Evolutionary conservation across 2,113 vertebrate species (phyloP), one percentile per base, ranked within the genome.

Genomic region (Pristiophorus japonicus): DNA sequence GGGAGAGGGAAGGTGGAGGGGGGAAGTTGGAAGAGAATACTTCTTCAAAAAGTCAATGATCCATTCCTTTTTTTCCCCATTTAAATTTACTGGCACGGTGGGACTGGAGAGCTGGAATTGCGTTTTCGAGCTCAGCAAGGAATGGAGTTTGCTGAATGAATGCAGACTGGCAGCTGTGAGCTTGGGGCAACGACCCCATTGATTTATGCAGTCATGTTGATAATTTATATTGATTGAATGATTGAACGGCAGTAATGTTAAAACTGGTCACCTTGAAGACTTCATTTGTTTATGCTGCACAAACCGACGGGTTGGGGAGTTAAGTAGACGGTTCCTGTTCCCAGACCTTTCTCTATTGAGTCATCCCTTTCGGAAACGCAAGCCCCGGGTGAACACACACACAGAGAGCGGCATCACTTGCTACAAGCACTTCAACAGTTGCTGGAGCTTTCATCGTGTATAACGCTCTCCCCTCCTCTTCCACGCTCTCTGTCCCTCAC

Each of bases 181-280:
- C 51, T 16, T 16, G 4, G 47, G 16, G 3, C 30, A 90, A 51
- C 4, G 1, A 34, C 30, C n/a, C 51, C 34, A 91, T 24, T 62
- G 47, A 91, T 63, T 62, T n/a, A 20, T 38, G 14, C 1, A 38
- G 55, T 2, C 34, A 38, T 34, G 87, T 59, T 59, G 87, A 90
- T 90, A 34, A 90, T 91, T n/a, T n/a, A 91, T 91, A 63, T 91
- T 91, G 88, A 91, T 8, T 38, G 30, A 91, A 63, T 88, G 55
- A 34, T 88, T 12, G 14, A 59, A 59, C 6, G 4, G 55, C 34
- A 18, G 55, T n/a, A 20, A 7, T 62, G 55, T 63, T 38, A 63
- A 34, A 38, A 38, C 75, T 62, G 55, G 30, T 63, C 30, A 91
- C 55, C 18, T 91, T 91, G 88, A 62, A 91, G 30, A n/a, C 55